Percentiles rank a stretch among this genome's conserved stretches.
Evolutionary conservation across 2,113 vertebrate genomes (phyloP).

Genomic region (Sterna hirundo): DNA sequence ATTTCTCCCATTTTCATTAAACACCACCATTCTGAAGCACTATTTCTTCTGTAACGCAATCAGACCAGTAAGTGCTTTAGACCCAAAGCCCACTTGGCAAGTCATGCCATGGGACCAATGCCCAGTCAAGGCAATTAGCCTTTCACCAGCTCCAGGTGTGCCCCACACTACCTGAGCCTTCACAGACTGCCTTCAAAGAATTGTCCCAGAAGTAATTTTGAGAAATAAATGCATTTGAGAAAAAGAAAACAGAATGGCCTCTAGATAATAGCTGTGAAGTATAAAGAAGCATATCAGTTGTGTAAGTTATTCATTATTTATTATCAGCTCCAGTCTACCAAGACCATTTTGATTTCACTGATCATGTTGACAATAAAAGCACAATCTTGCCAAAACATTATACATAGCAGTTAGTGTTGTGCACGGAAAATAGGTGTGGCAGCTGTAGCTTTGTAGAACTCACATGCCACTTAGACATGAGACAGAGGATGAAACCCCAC

Average conservation of each 20-base stretch:
- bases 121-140: fast-evolving
- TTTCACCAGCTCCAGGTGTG: neutral
- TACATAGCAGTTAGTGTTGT: neutral
- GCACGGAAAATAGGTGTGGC: neutral
- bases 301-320: neutral
- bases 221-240: neutral
- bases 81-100: neutral
- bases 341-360: neutral
- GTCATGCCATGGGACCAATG: neutral
- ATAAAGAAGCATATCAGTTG: neutral
- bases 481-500: neutral
- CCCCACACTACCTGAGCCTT: neutral
- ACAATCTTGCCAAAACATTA: neutral
- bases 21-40: neutral
- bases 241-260: neutral
- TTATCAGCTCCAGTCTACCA: neutral
- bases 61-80: neutral
- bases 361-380: neutral
- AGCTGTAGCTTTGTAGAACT: neutral
- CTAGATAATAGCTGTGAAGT: neutral
- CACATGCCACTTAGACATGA: neutral
- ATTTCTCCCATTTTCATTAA: neutral
- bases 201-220: neutral
- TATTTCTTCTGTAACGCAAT: neutral
- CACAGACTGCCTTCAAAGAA: neutral